Evolutionary conservation across 2,888 invertebrate genomes (phyloP), one percentile per base, ranked within the genome.

Genomic region (Hermaeophaga mercurialis): DNA sequence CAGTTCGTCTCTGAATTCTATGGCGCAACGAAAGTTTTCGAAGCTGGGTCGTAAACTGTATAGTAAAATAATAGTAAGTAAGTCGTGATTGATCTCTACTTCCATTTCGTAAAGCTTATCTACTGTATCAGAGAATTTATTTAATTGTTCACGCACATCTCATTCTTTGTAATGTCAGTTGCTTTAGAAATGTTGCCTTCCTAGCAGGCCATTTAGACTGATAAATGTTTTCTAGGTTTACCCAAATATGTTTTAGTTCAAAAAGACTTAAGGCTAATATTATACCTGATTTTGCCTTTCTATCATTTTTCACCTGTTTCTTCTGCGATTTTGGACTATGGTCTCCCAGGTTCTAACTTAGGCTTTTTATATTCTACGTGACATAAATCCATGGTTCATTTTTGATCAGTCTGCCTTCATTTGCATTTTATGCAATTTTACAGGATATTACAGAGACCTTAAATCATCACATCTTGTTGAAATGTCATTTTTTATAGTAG

Each of bases 111-210:
- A 62, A 2, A 76, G 46, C 58, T 74, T 75, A 39, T 70, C 71
- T 4, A 76, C 70, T 1, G 67, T 57, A 14, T 73, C 72, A 41
- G 75, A 73, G 53, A 76, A 75, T 7, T 64, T 52, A 19, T 24
- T 17, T 5, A 2, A 14, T 71, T 48, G 74, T 71, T 1, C 63
- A 67, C 3, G 52, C n/a, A n/a, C n/a, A n/a, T n/a, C n/a, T n/a
- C n/a, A n/a, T n/a, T n/a, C n/a, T n/a, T n/a, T n/a, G n/a, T 78
- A 54, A 4, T n/a, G n/a, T n/a, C n/a, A n/a, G n/a, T n/a, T n/a
- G n/a, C n/a, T n/a, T n/a, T n/a, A n/a, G n/a, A n/a, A 78, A 55
- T 2, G 71, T 75, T 0, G 75, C 76, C 54, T 78, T 77, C 34
- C 72, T 0, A 6, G 75, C 74, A 0, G 75, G 75, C 3, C 75